Percentiles rank a stretch among this genome's conserved stretches.
phyloP scores from a whole-genome alignment of 2,113 vertebrate species.

The Pongo abelii region DNA sequence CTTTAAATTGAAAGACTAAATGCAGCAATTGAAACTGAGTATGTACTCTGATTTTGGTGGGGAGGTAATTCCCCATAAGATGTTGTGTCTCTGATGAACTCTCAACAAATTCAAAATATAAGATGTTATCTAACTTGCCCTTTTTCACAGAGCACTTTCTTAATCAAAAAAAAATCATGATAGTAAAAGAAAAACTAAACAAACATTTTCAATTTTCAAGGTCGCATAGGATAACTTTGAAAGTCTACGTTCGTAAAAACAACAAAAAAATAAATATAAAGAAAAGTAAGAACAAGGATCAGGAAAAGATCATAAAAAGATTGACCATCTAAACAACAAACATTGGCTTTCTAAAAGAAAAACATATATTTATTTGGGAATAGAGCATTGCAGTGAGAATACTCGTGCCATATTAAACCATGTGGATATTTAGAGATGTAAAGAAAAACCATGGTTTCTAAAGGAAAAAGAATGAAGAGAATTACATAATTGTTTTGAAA shows the following conservation, averaged over 20 bases:
- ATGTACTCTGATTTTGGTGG: not conserved
- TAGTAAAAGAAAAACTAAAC: not conserved
- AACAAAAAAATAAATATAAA: not conserved
- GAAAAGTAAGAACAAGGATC: not conserved
- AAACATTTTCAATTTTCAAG: not conserved
- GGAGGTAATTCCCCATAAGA: not conserved
- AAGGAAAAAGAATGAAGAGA: not conserved
- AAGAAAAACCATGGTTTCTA: not conserved
- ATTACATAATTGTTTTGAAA: not conserved
- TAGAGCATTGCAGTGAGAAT: not conserved
- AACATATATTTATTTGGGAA: not conserved
- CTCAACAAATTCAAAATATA: not conserved
- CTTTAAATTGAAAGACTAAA: conserved; percentile 46
- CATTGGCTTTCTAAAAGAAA: not conserved
- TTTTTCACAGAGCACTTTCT: not conserved
- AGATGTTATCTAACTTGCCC: not conserved
- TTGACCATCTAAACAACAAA: not conserved
- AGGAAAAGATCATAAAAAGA: not conserved
- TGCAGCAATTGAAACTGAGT: not conserved
- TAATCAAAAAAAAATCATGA: not conserved
- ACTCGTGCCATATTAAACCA: not conserved
- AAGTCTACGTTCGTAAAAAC: not conserved
- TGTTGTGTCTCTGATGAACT: not conserved
- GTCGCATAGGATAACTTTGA: not conserved
- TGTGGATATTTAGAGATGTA: not conserved